phyloP scores from a whole-genome alignment of 92 coral and sea anemone genomes.

The Parazoanthus darwini region DNA sequence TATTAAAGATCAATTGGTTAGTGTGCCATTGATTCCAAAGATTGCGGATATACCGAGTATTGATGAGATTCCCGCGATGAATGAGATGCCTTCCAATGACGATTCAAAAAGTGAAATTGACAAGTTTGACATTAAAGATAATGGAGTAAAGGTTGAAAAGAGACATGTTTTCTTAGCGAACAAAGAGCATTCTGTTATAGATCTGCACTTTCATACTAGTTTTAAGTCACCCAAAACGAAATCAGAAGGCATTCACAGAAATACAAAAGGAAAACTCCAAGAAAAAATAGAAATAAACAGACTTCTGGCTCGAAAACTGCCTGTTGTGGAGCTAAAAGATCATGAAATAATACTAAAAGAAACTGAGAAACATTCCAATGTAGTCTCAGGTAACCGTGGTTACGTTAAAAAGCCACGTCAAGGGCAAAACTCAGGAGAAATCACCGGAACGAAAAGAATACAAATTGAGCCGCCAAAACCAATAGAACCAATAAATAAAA shows the following conservation, averaged over 20 bases:
- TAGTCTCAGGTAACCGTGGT: background rate
- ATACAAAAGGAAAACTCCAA: background rate
- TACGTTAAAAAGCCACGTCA: background rate
- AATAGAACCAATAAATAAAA: constrained; percentile 57
- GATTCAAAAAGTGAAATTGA: background rate
- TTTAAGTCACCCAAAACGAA: too few relatives aligned
- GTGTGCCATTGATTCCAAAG: constrained; percentile 51
- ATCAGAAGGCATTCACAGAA: background rate
- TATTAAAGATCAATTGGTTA: constrained; percentile 55
- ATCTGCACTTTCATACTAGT: background rate
- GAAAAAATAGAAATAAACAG: background rate
- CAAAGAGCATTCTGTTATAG: background rate
- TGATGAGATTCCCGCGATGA: constrained; percentile 22
- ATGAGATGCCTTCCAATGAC: constrained; percentile 16
- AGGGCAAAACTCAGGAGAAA: background rate
- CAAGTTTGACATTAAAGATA: background rate
- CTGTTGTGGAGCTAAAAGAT: background rate
- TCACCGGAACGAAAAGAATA: constrained; percentile 40
- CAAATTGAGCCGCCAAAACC: constrained; percentile 68
- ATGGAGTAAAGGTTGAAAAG: background rate
- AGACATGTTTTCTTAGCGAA: background rate
- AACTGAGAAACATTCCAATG: background rate
- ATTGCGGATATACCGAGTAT: constrained; percentile 61
- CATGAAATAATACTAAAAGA: background rate
- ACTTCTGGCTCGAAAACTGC: background rate